These are phyloP conservation scores for Smittia sp. DNA, from an alignment of 2,888 invertebrate genomes.

Conservation along the genomic window DNA sequence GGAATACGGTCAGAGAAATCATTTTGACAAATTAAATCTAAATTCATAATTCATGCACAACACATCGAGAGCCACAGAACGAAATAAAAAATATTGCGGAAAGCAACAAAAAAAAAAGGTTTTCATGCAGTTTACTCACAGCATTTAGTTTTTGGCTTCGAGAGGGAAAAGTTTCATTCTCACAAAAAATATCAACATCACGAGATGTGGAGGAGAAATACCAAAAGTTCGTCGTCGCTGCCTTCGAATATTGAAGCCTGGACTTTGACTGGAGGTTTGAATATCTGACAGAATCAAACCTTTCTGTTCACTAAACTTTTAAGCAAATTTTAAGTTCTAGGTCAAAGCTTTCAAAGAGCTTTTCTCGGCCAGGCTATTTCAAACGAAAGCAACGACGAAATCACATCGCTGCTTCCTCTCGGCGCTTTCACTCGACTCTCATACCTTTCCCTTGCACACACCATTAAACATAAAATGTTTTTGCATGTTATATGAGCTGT, in stretches of 20 bases:
- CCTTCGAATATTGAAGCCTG: too few relatives aligned
- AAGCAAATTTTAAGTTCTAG: too few relatives aligned
- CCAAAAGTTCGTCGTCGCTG: too few relatives aligned
- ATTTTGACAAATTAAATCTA: constrained; percentile 1
- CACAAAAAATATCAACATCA: too few relatives aligned
- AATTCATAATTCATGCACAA: constrained; percentile 11
- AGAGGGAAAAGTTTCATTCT: neutral
- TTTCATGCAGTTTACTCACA: constrained; percentile 21
- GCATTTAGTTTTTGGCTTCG: neutral
- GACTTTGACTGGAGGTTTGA: too few relatives aligned
- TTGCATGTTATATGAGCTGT: neutral
- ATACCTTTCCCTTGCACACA: constrained; percentile 11
- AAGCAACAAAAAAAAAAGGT: neutral
- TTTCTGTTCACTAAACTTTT: too few relatives aligned
- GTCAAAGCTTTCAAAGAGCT: too few relatives aligned
- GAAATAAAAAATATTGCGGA: neutral
- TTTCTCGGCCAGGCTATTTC: too few relatives aligned
- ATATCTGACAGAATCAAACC: too few relatives aligned
- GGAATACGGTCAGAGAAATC: neutral
- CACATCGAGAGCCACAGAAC: neutral
- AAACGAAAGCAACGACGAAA: too few relatives aligned
- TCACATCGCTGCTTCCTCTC: neutral
- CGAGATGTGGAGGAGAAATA: too few relatives aligned
- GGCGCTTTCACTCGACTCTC: neutral
- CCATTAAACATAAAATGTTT: constrained; percentile 23